These are phyloP conservation scores for Papilio aristodemus DNA, from an alignment of 1,140 invertebrate species.

Conservation along the genomic window DNA sequence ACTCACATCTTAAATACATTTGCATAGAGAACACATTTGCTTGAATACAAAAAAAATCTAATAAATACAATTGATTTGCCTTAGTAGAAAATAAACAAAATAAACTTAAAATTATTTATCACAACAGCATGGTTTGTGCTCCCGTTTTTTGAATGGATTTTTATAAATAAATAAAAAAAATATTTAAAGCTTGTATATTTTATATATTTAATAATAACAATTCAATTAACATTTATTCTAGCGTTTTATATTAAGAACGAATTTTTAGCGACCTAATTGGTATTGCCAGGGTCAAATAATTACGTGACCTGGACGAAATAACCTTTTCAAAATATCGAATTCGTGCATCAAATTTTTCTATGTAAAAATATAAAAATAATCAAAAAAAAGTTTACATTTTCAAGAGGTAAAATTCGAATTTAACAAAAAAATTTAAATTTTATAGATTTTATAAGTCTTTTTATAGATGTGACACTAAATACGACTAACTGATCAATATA, in stretches of 20 bases:
- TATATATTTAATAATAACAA: constrained; percentile 17
- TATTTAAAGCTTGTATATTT: constrained; percentile 53
- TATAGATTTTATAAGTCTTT: neutral
- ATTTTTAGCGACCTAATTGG: neutral
- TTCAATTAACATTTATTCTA: constrained; percentile 43
- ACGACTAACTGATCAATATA: neutral
- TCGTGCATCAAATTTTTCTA: too few species aligned
- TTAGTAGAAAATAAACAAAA: constrained; percentile 40
- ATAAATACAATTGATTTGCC: constrained; percentile 56
- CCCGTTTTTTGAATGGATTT: constrained; percentile 57
- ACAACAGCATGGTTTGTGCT: constrained; percentile 75
- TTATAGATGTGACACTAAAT: neutral
- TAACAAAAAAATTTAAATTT: neutral
- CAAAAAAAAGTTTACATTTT: too few species aligned
- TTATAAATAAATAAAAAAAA: constrained; percentile 40
- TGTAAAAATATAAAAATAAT: too few species aligned
- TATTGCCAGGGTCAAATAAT: neutral
- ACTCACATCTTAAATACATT: constrained; percentile 46
- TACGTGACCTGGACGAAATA: neutral
- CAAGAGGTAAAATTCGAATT: too few species aligned
- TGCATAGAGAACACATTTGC: constrained; percentile 64
- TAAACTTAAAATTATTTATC: constrained; percentile 76
- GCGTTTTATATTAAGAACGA: neutral
- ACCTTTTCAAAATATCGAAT: neutral
- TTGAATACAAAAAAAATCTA: constrained; percentile 52